These are phyloP conservation scores for Cerastis leucographa DNA, from an alignment of 2,888 invertebrate genomes.

Conservation along the genomic window DNA sequence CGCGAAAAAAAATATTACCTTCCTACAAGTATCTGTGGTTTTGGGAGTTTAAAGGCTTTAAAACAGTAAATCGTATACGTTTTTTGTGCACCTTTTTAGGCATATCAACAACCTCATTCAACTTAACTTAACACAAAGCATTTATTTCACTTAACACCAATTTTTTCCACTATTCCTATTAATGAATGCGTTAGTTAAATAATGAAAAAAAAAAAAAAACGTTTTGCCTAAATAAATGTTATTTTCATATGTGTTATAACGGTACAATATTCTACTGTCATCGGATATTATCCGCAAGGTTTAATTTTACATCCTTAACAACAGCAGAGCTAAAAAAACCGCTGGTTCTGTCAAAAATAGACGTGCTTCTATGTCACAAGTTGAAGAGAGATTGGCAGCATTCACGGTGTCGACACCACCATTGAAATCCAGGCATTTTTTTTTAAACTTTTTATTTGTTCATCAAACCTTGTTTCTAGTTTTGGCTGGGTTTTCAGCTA, in stretches of 20 bases:
- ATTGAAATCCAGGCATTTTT: conserved; percentile 54
- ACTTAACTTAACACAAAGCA: too few species aligned
- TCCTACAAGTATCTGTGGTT: not conserved
- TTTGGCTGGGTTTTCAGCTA: conserved; percentile 24
- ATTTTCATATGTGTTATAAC: not conserved
- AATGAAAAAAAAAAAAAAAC: not conserved
- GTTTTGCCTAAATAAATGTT: not conserved
- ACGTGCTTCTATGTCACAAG: conserved; percentile 18
- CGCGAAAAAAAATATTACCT: too few species aligned
- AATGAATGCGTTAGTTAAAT: not conserved
- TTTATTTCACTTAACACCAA: too few species aligned
- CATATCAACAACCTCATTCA: not conserved
- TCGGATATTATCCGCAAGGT: not conserved
- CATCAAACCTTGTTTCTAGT: conserved; percentile 44
- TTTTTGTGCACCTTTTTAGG: not conserved
- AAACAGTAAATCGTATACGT: not conserved
- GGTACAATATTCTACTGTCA: not conserved
- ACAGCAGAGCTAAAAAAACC: conserved; percentile 2
- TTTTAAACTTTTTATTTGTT: conserved; percentile 40
- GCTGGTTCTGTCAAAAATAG: conserved; percentile 40
- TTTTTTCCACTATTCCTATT: not conserved
- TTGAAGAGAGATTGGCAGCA: conserved; percentile 49
- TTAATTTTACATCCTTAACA: conserved; percentile 7
- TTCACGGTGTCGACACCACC: conserved; percentile 39
- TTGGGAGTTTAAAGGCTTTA: not conserved